Conservation (phyloP, 1,140 invertebrate genomes). For the Metaphire vulgaris region DNA sequence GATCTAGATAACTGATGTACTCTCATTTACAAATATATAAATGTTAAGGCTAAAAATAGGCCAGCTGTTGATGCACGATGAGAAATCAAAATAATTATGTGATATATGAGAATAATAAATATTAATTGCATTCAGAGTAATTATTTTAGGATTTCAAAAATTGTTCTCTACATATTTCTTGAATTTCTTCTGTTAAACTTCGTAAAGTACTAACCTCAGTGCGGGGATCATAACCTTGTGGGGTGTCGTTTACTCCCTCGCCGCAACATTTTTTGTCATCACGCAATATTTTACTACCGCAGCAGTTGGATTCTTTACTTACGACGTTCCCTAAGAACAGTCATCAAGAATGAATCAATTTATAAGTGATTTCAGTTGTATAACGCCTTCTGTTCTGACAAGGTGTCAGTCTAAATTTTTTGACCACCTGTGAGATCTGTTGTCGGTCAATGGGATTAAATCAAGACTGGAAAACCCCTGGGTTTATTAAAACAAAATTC, state of each 20-base stretch:
- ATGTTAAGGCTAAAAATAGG: neutral
- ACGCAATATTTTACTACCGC: neutral
- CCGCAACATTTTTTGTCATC: neutral
- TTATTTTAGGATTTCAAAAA: neutral
- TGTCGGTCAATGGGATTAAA: too few relatives aligned
- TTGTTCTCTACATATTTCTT: neutral
- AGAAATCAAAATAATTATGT: neutral
- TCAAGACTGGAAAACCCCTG: too few relatives aligned
- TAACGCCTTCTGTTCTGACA: neutral
- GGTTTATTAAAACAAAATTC: neutral
- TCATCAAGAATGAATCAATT: neutral
- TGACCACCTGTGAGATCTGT: too few relatives aligned
- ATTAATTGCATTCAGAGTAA: neutral
- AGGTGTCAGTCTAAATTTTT: neutral
- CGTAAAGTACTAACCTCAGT: neutral
- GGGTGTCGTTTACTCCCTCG: neutral
- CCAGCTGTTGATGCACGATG: neutral
- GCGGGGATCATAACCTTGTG: neutral
- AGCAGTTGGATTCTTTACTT: neutral
- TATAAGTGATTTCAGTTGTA: neutral
- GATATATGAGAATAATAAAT: neutral
- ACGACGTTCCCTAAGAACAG: neutral
- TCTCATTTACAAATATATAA: too few relatives aligned
- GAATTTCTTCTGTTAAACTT: too few relatives aligned
- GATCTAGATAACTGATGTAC: too few relatives aligned